Evolutionary conservation across 1,140 invertebrate genomes (phyloP).

Genomic region (Caenorhabditis latens): DNA sequence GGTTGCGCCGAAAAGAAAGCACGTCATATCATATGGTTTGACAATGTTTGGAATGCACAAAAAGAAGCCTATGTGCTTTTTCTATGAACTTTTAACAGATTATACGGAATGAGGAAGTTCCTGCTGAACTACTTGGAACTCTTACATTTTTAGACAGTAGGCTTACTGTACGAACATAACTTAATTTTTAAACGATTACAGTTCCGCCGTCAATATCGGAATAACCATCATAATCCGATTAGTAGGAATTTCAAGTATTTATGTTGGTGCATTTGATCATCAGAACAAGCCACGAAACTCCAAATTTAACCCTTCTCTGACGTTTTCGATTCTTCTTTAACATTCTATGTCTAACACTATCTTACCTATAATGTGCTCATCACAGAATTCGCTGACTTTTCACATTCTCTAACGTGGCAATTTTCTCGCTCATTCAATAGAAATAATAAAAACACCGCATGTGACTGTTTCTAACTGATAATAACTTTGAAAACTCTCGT

Average conservation of each 20-base stretch:
- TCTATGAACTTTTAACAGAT: not conserved
- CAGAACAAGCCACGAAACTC: not conserved
- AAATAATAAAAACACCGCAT: too few species aligned
- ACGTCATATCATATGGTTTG: conserved; percentile 8
- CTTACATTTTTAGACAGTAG: too few species aligned
- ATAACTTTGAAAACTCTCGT: not conserved
- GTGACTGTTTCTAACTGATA: not conserved
- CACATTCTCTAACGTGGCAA: not conserved
- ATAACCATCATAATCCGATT: too few species aligned
- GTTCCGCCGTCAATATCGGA: too few species aligned
- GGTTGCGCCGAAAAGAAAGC: not conserved
- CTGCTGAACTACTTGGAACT: too few species aligned
- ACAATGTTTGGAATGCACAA: conserved; percentile 9
- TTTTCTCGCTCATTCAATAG: too few species aligned
- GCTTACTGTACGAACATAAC: too few species aligned
- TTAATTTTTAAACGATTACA: too few species aligned
- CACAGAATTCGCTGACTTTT: not conserved
- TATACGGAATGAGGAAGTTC: not conserved
- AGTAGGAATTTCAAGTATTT: too few species aligned
- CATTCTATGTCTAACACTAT: not conserved
- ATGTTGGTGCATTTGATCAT: not conserved
- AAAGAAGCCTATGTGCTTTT: not conserved
- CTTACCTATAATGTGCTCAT: not conserved
- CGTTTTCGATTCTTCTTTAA: not conserved
- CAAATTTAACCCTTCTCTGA: not conserved